Percentiles rank a stretch among this genome's conserved stretches.
Conservation (phyloP, 2,113 vertebrate genomes). For the Spermophilus dauricus region DNA sequence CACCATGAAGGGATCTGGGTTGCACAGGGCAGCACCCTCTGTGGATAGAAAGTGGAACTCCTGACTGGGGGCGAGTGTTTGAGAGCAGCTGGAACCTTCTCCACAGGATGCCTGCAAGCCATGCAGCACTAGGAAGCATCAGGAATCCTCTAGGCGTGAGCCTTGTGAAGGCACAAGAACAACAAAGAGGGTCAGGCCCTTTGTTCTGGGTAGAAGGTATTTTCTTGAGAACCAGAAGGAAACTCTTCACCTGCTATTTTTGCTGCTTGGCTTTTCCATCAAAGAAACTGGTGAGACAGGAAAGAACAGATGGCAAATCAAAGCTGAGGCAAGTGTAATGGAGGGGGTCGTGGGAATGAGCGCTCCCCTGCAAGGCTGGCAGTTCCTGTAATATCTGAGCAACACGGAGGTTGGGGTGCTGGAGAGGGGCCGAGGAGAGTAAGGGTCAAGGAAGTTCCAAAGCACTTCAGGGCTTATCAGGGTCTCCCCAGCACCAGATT, state of each 20-base stretch:
- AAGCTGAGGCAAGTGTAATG: rapidly evolving
- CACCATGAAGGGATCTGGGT: no score
- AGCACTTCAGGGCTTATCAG: rapidly evolving
- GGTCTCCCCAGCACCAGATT: rapidly evolving
- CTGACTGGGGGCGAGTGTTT: not conserved
- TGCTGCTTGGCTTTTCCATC: not conserved
- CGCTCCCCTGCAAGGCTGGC: not conserved
- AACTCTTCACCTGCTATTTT: not conserved
- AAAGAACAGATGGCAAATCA: not conserved
- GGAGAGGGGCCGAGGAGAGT: not conserved
- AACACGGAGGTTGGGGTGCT: rapidly evolving
- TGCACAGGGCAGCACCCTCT: not conserved
- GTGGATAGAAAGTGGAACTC: not conserved
- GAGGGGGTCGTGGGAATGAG: not conserved
- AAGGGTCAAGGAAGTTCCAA: rapidly evolving
- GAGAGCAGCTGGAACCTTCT: not conserved
- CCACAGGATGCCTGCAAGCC: not conserved
- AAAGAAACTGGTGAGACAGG: not conserved
- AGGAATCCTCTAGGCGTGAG: not conserved
- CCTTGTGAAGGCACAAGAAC: not conserved
- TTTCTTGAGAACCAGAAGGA: not conserved
- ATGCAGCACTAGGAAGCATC: not conserved
- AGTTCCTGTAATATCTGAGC: not conserved
- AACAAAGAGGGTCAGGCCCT: not conserved
- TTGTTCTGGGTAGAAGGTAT: not conserved